A percentile compares a stretch with the other conserved stretches of the same genome.
Conservation (phyloP, 2,888 invertebrate genomes). For the Drosophila mercatorum region DNA sequence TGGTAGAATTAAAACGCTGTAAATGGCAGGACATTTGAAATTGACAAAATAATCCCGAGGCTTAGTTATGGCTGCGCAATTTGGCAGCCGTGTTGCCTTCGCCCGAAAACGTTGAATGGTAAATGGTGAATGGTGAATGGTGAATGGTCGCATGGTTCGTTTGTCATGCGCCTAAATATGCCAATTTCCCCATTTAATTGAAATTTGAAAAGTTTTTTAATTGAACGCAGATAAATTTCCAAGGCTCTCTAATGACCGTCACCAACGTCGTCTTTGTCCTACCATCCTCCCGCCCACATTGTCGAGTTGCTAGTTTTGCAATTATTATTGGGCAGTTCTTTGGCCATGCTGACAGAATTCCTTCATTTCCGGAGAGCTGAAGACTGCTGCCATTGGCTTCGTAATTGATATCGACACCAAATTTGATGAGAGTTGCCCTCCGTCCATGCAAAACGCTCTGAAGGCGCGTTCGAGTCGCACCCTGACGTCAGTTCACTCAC, state of each 20-base stretch:
- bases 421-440: conserved; percentile 72
- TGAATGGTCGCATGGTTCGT: conserved; percentile 42
- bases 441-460: conserved; percentile 17
- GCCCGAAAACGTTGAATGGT: conserved; percentile 35
- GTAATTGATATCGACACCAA: conserved; percentile 79
- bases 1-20: conserved; percentile 72
- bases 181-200: conserved; percentile 80
- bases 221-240: conserved; percentile 76
- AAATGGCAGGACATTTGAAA: conserved; percentile 80
- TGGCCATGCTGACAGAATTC: conserved; percentile 57
- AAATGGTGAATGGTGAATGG: conserved; percentile 26
- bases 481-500: conserved; percentile 52
- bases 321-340: conserved; percentile 47
- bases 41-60: conserved; percentile 80
- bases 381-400: conserved; percentile 41
- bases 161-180: conserved; percentile 75
- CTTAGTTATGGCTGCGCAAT: conserved; percentile 71
- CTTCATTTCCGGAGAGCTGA: conserved; percentile 66
- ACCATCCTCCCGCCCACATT: conserved; percentile 17
- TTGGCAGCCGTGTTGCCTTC: conserved; percentile 35
- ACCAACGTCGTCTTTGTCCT: background rate
- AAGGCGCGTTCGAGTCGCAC: conserved; percentile 3
- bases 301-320: conserved; percentile 73
- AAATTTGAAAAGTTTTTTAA: conserved; percentile 82
- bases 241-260: conserved; percentile 49